These are phyloP conservation scores for Corvus moneduloides DNA, from an alignment of 2,113 vertebrate species.

Conservation along the genomic window DNA sequence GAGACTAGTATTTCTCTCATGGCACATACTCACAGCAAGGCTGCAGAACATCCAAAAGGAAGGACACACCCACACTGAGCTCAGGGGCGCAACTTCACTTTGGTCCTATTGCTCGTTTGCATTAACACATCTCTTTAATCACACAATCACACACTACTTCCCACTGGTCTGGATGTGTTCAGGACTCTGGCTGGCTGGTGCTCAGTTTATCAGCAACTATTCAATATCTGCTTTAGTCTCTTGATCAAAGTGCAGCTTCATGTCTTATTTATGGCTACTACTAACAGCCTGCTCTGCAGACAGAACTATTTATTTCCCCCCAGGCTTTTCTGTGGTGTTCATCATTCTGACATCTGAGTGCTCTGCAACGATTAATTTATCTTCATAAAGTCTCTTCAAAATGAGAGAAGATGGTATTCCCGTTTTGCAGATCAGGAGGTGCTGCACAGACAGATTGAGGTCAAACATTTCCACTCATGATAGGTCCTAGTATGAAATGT, in stretches of 20 bases:
- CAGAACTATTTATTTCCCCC: conserved; percentile 37
- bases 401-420: conserved; percentile 46
- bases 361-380: conserved; percentile 53
- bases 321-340: conserved; percentile 49
- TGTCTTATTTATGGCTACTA: conserved; percentile 59
- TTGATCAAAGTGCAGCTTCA: conserved; percentile 50
- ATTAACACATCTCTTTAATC: not conserved
- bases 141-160: not conserved
- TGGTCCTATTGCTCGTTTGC: not conserved
- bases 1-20: not conserved
- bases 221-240: conserved; percentile 32
- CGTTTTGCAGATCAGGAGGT: conserved; percentile 51
- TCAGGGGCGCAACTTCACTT: not conserved
- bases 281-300: conserved; percentile 48
- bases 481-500: conserved; percentile 16
- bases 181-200: not conserved
- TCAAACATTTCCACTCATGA: conserved; percentile 36
- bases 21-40: not conserved
- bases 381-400: conserved; percentile 57
- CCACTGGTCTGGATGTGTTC: not conserved
- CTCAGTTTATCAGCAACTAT: conserved; percentile 2
- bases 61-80: not conserved
- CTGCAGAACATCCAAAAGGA: not conserved
- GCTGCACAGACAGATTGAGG: conserved; percentile 60
- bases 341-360: conserved; percentile 59